Evolutionary conservation across 2,113 vertebrate genomes (phyloP).

Genomic region (Pomatorhinus ruficollis): DNA sequence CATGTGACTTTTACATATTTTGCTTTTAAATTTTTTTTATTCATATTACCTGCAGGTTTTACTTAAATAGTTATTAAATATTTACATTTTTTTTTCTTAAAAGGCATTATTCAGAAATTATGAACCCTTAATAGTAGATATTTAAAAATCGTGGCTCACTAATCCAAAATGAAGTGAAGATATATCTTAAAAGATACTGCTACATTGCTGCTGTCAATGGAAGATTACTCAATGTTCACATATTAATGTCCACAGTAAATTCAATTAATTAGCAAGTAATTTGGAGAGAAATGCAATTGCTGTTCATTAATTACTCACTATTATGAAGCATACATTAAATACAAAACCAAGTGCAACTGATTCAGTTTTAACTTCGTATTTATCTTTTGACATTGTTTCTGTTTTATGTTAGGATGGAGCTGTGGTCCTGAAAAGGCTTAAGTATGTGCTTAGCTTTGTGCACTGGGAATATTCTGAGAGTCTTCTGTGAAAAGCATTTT

Average conservation of each 20-base stretch:
- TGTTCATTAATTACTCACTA: background rate
- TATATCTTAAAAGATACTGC: background rate
- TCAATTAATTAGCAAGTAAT: conserved; percentile 28
- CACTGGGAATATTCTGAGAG: background rate
- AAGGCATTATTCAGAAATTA: background rate
- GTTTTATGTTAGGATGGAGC: background rate
- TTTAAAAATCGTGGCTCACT: background rate
- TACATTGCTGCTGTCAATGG: background rate
- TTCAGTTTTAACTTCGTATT: background rate
- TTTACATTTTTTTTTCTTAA: background rate
- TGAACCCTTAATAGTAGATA: background rate
- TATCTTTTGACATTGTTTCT: background rate
- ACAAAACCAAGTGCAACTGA: background rate
- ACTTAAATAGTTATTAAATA: background rate
- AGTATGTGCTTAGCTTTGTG: background rate
- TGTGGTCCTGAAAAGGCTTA: background rate
- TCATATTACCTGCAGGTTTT: background rate
- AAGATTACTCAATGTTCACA: background rate
- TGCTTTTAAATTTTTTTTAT: background rate
- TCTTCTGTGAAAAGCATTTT: background rate
- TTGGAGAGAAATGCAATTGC: background rate
- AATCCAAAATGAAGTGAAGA: background rate
- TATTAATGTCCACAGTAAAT: conserved; percentile 13
- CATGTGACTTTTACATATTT: background rate
- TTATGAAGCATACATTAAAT: background rate